These are phyloP conservation scores for Struthio camelus DNA, from an alignment of 2,113 vertebrate species.

Conservation along the genomic window DNA sequence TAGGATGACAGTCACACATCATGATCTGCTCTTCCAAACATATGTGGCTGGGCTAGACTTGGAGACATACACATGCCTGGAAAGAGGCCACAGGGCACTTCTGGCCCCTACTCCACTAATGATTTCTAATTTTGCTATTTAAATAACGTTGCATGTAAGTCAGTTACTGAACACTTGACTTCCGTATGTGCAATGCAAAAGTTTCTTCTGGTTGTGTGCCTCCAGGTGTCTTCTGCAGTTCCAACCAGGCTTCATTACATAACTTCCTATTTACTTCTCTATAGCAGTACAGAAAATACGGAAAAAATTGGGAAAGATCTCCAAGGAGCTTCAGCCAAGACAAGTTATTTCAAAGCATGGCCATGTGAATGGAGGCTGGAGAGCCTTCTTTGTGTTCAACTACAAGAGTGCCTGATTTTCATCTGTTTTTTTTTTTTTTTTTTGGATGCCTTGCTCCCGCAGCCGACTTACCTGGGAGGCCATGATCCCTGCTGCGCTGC, in stretches of 20 bases:
- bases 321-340: background rate
- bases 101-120: background rate
- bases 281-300: background rate
- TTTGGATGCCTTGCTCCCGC: background rate
- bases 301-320: background rate
- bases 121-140: background rate
- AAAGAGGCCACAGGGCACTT: background rate
- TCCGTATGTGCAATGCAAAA: background rate
- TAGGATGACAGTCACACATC: rapidly evolving
- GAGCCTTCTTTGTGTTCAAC: background rate
- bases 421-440: background rate
- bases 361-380: background rate
- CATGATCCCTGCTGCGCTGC: constrained; percentile 82
- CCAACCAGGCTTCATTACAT: background rate
- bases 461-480: constrained; percentile 77
- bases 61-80: background rate
- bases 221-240: background rate
- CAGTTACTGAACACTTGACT: background rate
- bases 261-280: background rate
- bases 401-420: background rate
- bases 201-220: background rate
- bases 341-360: background rate
- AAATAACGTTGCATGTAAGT: background rate
- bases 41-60: background rate
- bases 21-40: background rate